Evolutionary conservation across 2,113 vertebrate species (phyloP).

Genomic region (Plecturocebus donacophilus): DNA sequence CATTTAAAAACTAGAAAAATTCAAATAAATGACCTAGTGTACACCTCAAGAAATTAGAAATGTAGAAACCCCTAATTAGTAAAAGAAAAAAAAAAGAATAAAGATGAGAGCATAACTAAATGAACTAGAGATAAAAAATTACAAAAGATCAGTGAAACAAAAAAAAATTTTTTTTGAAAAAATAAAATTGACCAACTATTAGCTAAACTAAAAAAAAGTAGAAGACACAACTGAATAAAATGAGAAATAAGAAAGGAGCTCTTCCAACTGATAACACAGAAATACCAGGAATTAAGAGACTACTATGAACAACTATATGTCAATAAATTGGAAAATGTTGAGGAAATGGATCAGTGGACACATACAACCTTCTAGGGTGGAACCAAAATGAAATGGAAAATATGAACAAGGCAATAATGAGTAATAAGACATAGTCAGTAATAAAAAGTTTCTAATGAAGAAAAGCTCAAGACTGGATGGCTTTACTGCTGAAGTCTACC

Average conservation of each 20-base stretch:
- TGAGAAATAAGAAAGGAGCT: background rate
- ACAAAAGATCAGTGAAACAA: background rate
- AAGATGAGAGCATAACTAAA: background rate
- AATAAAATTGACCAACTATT: background rate
- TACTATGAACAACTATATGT: background rate
- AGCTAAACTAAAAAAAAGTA: background rate
- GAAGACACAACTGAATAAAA: background rate
- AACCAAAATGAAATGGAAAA: background rate
- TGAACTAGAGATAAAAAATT: background rate
- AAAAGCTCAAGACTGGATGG: background rate
- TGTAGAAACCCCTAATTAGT: background rate
- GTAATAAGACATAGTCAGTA: background rate
- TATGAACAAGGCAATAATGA: background rate
- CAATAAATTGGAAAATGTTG: background rate
- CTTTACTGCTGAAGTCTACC: background rate
- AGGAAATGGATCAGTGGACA: background rate
- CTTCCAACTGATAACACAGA: background rate
- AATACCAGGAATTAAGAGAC: background rate
- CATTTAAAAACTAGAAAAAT: background rate
- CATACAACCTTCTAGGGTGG: background rate
- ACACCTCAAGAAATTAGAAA: background rate
- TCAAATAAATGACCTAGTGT: background rate
- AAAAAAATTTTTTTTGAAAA: background rate
- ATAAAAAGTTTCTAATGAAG: background rate
- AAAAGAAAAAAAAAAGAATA: background rate